Evolutionary conservation across 1,140 invertebrate genomes (phyloP).

Genomic region (Bilobella aurantiaca): DNA sequence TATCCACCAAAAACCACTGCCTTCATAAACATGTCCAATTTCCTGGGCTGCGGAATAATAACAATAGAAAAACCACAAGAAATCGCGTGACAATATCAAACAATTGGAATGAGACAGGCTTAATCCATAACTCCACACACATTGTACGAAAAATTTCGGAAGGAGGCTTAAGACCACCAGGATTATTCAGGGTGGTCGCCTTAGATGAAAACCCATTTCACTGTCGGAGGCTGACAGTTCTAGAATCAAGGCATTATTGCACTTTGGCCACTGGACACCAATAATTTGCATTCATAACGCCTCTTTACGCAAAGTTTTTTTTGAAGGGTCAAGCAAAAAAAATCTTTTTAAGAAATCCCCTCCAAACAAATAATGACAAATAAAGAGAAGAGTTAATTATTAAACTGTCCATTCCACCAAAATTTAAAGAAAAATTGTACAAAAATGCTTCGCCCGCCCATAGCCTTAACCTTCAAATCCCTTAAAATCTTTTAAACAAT

Average conservation of each 20-base stretch:
- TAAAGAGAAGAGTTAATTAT: too few species aligned
- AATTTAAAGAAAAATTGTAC: too few species aligned
- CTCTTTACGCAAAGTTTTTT: not conserved
- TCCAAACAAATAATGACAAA: too few species aligned
- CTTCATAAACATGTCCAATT: conserved; percentile 6
- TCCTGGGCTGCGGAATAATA: not conserved
- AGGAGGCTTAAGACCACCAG: not conserved
- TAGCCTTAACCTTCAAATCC: too few species aligned
- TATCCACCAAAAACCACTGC: not conserved
- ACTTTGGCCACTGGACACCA: not conserved
- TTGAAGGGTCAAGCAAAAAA: not conserved
- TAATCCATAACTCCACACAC: not conserved
- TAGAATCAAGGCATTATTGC: not conserved
- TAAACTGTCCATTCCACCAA: too few species aligned
- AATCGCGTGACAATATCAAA: conserved; percentile 3
- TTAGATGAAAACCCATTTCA: not conserved
- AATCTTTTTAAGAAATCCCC: too few species aligned
- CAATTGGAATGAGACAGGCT: not conserved
- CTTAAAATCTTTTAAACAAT: too few species aligned
- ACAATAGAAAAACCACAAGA: not conserved
- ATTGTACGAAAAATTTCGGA: too few species aligned
- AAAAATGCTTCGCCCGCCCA: too few species aligned
- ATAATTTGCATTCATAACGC: conserved; percentile 1
- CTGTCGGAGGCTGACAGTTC: not conserved
- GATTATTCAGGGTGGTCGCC: conserved; percentile 4